These are phyloP conservation scores for Scaptomyza parva DNA, from an alignment of 2,888 invertebrate species.

Conservation along the genomic window DNA sequence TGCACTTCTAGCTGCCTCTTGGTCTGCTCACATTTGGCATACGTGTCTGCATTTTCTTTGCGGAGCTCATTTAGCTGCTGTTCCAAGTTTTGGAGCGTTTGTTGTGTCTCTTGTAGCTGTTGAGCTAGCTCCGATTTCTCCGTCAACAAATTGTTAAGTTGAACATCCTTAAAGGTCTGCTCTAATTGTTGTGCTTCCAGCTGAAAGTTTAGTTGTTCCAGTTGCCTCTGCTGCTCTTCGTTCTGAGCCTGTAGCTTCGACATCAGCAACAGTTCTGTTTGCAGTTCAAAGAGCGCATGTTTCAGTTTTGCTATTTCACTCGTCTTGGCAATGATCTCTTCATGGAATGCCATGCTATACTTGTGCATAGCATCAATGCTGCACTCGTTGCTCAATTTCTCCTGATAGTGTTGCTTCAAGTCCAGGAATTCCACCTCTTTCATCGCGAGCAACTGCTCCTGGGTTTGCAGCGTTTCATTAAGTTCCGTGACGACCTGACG, in stretches of 20 bases:
- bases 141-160: conserved; percentile 56
- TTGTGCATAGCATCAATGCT: conserved; percentile 76
- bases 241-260: conserved; percentile 65
- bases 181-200: conserved; percentile 69
- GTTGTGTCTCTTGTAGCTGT: conserved; percentile 42
- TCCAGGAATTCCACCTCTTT: conserved; percentile 75
- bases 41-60: conserved; percentile 66
- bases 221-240: conserved; percentile 71
- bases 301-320: conserved; percentile 73
- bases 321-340: conserved; percentile 74
- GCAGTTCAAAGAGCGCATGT: conserved; percentile 64
- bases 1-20: conserved; percentile 65
- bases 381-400: conserved; percentile 61
- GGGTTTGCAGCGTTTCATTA: conserved; percentile 64
- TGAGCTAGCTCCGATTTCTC: conserved; percentile 45
- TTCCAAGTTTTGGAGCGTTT: conserved; percentile 45
- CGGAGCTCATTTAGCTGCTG: conserved; percentile 63
- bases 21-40: conserved; percentile 70
- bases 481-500: conserved; percentile 67
- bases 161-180: conserved; percentile 61
- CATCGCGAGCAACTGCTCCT: conserved; percentile 57
- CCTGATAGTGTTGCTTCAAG: conserved; percentile 68
- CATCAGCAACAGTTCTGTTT: conserved; percentile 65
- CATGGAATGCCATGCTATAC: conserved; percentile 75
- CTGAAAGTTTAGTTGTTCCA: conserved; percentile 68